Percentiles rank a stretch among this genome's conserved stretches.
These are phyloP conservation scores for Meleagris gallopavo DNA, from an alignment of 2,113 vertebrate species.

Conservation along the genomic window DNA sequence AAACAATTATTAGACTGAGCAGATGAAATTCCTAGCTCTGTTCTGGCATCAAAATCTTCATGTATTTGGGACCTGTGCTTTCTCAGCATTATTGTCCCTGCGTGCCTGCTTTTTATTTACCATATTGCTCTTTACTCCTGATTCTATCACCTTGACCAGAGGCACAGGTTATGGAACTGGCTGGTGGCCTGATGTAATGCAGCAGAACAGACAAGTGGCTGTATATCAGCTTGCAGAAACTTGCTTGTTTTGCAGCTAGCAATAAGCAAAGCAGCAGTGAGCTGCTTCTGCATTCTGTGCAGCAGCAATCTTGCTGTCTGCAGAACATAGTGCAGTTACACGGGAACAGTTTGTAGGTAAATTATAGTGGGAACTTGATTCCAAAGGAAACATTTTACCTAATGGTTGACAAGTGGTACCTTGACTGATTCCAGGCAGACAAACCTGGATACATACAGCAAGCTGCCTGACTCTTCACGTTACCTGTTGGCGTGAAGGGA, in stretches of 20 bases:
- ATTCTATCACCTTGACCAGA: rapidly evolving
- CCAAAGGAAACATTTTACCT: neutral
- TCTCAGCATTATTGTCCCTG: neutral
- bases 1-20: neutral
- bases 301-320: neutral
- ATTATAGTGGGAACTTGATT: neutral
- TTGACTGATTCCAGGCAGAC: neutral
- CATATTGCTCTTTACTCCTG: neutral
- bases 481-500: neutral
- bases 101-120: neutral
- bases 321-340: neutral
- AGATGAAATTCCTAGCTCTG: neutral
- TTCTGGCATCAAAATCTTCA: neutral
- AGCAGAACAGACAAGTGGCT: neutral
- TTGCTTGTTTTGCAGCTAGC: neutral
- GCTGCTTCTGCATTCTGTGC: neutral
- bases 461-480: neutral
- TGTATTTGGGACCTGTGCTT: neutral
- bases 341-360: neutral
- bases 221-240: neutral
- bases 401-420: neutral
- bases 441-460: neutral
- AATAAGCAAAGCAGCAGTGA: neutral
- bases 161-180: neutral
- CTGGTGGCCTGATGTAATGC: neutral